phyloP scores from a whole-genome alignment of 2,113 vertebrate species.

The Equus przewalskii region DNA sequence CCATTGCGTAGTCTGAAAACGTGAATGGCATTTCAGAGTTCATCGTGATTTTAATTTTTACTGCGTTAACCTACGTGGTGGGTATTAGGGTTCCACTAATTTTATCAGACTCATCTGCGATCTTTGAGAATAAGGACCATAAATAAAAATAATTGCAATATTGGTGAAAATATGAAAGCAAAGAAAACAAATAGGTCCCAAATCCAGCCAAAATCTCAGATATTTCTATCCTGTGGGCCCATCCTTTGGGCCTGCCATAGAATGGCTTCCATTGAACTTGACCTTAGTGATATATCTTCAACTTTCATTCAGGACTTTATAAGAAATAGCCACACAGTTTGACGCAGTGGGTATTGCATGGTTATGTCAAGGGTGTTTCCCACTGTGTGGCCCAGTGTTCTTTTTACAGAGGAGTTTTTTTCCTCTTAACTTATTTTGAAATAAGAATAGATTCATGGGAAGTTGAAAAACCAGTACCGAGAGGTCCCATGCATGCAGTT shows the following conservation, averaged over 20 bases:
- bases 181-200: background rate
- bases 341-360: background rate
- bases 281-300: accelerated
- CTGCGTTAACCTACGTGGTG: background rate
- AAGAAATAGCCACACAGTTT: accelerated
- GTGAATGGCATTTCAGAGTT: background rate
- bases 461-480: background rate
- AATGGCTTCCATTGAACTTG: accelerated
- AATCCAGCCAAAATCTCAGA: background rate
- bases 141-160: background rate
- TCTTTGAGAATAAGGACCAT: background rate
- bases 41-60: background rate
- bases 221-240: accelerated
- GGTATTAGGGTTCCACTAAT: background rate
- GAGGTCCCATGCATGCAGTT: accelerated
- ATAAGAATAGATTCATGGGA: background rate
- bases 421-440: background rate
- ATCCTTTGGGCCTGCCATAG: background rate
- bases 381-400: accelerated
- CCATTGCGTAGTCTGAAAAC: background rate
- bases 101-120: background rate
- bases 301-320: no score
- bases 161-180: background rate
- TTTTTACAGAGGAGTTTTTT: background rate
- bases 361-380: background rate